Base-by-base conservation (phyloP, 2,888 invertebrate genomes). In the Dromius quadrimaculatus region DNA sequence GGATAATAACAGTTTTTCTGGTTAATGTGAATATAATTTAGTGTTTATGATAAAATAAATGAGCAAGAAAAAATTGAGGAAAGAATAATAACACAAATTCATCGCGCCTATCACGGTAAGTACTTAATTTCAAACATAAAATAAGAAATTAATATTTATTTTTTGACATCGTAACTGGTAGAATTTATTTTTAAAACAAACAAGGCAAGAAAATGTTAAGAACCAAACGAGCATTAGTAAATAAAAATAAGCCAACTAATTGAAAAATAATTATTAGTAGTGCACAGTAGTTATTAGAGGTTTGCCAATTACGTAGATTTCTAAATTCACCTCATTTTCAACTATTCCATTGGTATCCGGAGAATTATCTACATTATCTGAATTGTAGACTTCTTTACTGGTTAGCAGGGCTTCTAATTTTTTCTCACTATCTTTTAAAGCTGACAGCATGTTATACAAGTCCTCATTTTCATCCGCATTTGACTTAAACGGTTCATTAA, bases 381-480 rank as follows among this genome's bases (percentile, higher is more conserved):
- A 71, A 32, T 75, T 76, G 71, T 76, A 74, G 71, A 77, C 75
- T 72, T 82, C 81, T 73, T 81, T 54, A 28, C 8, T 36, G 15
- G 54, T 80, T 77, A 90, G 82, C 72, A 90, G 85, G 76, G 82
- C 84, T 77, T 86, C 84, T 74, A 91, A 83, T 81, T 90, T 90
- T 69, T 80, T 84, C 83, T 91, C 90, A 79, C 90, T 91, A 79
- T 90, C 90, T 81, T 86, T 86, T 74, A 91, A 84, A 81, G 89
- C 88, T 81, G 86, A 87, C 76, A 89, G 85, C 87, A 90, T 90
- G 81, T 85, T 85, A 77, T 86, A 83, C 75, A 91, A 83, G 79
- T 89, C 88, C 77, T 88, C 87, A 73, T 81, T 80, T 74, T 86
- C 86, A 47, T 73, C 74, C 61, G 72, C 66, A 43, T 57, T 71